Evolutionary conservation across 1,140 invertebrate genomes (phyloP).

Genomic region (Diplogasteroides magnus): DNA sequence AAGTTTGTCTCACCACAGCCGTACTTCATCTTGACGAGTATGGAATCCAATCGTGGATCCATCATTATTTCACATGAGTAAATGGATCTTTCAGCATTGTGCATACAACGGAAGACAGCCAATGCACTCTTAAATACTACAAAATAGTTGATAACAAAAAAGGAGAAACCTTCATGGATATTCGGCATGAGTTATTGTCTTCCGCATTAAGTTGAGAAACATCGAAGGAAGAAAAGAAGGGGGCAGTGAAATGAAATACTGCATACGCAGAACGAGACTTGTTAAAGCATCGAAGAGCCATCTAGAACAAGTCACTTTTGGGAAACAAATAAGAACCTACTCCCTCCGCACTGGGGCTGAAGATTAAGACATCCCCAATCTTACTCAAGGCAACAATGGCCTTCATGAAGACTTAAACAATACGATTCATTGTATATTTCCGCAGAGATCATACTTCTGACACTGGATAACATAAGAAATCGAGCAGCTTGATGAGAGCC

Average conservation of each 20-base stretch:
- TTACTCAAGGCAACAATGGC: neutral
- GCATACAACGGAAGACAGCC: conserved; percentile 1
- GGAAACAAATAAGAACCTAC: neutral
- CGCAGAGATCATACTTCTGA: neutral
- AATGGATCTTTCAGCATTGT: neutral
- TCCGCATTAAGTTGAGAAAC: neutral
- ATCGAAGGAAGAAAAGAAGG: conserved; percentile 6
- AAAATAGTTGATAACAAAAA: neutral
- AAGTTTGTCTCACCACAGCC: neutral
- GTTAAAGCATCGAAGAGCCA: conserved; percentile 2
- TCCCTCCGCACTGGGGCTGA: neutral
- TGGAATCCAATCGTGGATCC: conserved; percentile 3
- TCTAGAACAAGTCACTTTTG: neutral
- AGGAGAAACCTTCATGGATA: conserved; percentile 9
- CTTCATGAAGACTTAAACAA: neutral
- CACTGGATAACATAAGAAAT: neutral
- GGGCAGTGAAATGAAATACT: neutral
- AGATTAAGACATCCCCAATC: neutral
- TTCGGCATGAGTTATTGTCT: neutral
- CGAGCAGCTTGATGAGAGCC: neutral
- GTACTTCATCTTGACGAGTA: conserved; percentile 1
- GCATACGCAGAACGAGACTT: conserved; percentile 5
- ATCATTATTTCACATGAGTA: conserved; percentile 1
- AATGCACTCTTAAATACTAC: conserved; percentile 2
- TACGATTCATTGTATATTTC: neutral